A percentile compares a stretch with the other conserved stretches of the same genome.
phyloP scores from a whole-genome alignment of 2,113 vertebrate genomes.

The Furnarius figulus region DNA sequence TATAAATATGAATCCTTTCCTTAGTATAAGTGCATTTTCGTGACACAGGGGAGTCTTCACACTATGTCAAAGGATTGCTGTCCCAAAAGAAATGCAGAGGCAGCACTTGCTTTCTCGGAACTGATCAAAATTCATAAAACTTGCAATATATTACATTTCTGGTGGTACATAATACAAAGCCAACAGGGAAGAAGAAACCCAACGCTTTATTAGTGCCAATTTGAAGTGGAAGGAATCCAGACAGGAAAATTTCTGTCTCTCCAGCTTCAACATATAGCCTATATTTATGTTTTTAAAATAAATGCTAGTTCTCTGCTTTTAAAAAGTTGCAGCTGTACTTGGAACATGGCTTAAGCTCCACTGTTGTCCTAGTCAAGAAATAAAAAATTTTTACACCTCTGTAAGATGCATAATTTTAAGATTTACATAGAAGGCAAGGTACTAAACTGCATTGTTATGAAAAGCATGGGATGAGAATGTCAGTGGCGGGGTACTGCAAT shows the following conservation, averaged over 20 bases:
- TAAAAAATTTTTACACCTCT: neutral
- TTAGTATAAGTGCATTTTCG: neutral
- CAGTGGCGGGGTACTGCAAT: rapidly evolving
- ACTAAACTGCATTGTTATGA: neutral
- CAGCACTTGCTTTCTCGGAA: neutral
- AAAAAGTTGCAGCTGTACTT: neutral
- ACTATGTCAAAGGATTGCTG: neutral
- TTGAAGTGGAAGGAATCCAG: neutral
- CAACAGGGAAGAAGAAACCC: neutral
- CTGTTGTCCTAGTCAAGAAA: neutral
- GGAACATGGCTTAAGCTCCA: neutral
- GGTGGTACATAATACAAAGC: neutral
- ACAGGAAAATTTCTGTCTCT: neutral
- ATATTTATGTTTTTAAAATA: neutral
- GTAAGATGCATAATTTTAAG: neutral
- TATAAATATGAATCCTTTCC: neutral
- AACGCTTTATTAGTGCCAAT: neutral
- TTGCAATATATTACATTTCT: neutral
- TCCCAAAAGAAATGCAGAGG: neutral
- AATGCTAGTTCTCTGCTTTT: neutral
- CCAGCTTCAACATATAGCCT: neutral
- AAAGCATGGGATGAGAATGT: neutral
- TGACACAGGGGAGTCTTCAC: neutral
- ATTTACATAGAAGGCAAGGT: neutral
- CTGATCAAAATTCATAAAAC: neutral